phyloP scores from a whole-genome alignment of 1,140 invertebrate genomes.

The Lysiphlebus fabarum region DNA sequence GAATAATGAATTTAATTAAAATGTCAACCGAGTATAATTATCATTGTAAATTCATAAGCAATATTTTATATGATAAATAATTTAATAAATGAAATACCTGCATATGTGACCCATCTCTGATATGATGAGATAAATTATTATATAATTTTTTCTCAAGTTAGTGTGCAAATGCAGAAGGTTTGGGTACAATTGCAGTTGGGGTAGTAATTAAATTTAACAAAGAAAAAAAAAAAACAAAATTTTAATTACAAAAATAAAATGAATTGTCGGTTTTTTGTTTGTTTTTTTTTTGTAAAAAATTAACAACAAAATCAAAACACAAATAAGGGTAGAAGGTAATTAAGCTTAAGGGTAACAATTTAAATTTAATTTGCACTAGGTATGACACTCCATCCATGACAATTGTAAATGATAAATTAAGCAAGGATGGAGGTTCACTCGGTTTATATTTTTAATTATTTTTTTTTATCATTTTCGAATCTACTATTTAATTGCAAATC shows the following conservation, averaged over 20 bases:
- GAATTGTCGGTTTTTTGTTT: constrained; percentile 6
- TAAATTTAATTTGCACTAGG: not conserved
- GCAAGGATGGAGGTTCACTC: constrained; percentile 41
- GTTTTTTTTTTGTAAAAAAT: not conserved
- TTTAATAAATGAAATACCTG: too few species aligned
- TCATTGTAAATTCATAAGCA: too few species aligned
- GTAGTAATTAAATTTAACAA: constrained; percentile 18
- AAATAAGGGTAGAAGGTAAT: not conserved
- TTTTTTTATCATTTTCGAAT: not conserved
- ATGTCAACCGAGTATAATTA: too few species aligned
- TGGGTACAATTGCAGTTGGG: not conserved
- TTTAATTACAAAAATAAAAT: constrained; percentile 25
- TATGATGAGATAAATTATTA: too few species aligned
- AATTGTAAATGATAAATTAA: constrained; percentile 43
- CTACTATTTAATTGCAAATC: not conserved
- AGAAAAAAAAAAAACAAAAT: constrained; percentile 18
- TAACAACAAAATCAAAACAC: not conserved
- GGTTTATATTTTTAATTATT: constrained; percentile 20
- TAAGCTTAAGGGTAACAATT: not conserved
- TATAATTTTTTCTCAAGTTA: constrained; percentile 7
- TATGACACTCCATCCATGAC: constrained; percentile 1
- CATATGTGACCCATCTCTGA: too few species aligned
- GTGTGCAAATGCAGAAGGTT: constrained; percentile 10
- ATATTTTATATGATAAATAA: too few species aligned
- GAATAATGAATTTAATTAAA: too few species aligned